Percentiles rank a stretch among this genome's conserved stretches.
Conservation (phyloP, 2,888 invertebrate genomes). For the Conus canariensis region DNA sequence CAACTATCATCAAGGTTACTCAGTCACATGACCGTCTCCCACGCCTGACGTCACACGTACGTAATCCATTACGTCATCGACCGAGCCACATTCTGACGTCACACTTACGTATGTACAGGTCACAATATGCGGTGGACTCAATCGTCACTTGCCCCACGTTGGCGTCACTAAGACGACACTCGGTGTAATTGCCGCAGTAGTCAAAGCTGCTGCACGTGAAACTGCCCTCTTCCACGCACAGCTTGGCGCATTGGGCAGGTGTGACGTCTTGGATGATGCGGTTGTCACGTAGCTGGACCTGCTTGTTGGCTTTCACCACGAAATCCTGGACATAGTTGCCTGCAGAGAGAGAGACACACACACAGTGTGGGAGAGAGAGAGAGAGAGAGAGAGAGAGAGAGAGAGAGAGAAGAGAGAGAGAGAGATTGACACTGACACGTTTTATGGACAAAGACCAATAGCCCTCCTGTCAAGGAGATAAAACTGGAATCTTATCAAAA, state of each 20-base stretch:
- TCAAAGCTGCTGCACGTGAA: conserved; percentile 65
- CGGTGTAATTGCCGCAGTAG: conserved; percentile 66
- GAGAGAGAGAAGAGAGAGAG: not conserved
- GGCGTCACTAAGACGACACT: conserved; percentile 64
- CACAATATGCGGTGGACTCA: conserved; percentile 58
- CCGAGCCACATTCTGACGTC: no score
- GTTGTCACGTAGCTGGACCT: conserved; percentile 57
- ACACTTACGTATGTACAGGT: conserved; percentile 62
- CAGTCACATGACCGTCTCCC: no score
- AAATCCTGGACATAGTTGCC: conserved; percentile 68
- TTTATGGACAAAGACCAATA: not conserved
- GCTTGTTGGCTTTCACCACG: conserved; percentile 48
- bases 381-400: not conserved
- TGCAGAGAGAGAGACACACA: conserved; percentile 40
- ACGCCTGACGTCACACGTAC: not conserved
- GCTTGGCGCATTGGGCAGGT: conserved; percentile 64
- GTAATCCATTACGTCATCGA: no score
- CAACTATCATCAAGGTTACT: not conserved
- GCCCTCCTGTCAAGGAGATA: not conserved
- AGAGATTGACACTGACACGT: not conserved
- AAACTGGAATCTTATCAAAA: not conserved
- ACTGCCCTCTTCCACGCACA: conserved; percentile 63
- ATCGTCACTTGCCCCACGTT: conserved; percentile 61
- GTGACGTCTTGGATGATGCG: conserved; percentile 58
- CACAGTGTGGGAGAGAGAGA: not conserved